Conservation (phyloP, 2,113 vertebrate genomes). For the Cacatua alba region DNA sequence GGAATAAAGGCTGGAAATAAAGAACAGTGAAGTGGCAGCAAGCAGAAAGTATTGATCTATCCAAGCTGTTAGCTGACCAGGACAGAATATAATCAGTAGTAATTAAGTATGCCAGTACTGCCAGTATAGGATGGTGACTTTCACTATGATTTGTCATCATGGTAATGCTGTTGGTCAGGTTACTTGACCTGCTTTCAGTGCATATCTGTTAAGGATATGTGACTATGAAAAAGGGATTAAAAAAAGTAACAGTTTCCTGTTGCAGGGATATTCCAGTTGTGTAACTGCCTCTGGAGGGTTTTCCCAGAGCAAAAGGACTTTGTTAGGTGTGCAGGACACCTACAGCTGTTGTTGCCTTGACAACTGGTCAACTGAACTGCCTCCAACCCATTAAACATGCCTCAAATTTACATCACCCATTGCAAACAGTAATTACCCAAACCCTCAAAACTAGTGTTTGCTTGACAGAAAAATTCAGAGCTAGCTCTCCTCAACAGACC, state of each 20-base stretch:
- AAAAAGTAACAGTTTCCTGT: not conserved
- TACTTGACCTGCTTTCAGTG: not conserved
- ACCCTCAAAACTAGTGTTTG: not conserved
- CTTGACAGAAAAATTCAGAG: not conserved
- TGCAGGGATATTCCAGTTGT: not conserved
- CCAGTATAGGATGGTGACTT: not conserved
- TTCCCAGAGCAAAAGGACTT: not conserved
- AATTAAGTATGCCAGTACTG: not conserved
- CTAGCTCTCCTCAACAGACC: not conserved
- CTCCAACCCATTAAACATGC: not conserved
- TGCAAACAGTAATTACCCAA: slow-evolving; percentile 9
- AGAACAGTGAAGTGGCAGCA: not conserved
- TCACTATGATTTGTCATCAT: not conserved
- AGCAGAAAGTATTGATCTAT: not conserved
- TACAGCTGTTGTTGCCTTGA: not conserved
- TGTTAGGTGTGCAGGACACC: not conserved
- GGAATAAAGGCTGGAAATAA: not conserved
- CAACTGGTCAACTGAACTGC: not conserved
- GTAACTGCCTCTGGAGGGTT: not conserved
- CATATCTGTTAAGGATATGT: not conserved
- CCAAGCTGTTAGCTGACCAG: not conserved
- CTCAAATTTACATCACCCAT: not conserved
- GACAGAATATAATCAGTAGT: not conserved
- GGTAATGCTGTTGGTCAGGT: not conserved
- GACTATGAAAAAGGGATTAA: not conserved